Evolutionary conservation across 2,797 vertebrate genomes (phyloP), one percentile per base, ranked within the genome.

Genomic region (Spinus pinus): DNA sequence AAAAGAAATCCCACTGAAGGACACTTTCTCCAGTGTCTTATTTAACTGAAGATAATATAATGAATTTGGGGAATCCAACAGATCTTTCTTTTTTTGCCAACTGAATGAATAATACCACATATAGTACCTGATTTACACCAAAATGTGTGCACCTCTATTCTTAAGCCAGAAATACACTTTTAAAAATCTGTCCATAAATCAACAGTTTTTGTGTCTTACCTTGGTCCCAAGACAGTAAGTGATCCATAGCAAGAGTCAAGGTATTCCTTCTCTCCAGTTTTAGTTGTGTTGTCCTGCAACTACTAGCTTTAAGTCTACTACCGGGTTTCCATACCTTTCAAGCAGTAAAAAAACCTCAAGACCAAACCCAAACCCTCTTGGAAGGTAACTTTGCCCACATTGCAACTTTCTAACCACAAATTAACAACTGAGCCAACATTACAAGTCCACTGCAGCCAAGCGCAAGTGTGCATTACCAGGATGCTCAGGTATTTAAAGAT

Each of bases 321-420:
- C 24, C 2, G 2, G 28, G 3, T 20, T 90, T 57, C 12, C 35
- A 93, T 70, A 62, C 18, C 21, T 89, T 80, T 25, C 35, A 56
- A 56, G n/a, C 4, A 0, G 5, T 23, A 54, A 44, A 62, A 50
- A 50, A 15, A 8, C 4, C 4, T 5, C 15, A 27, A 5, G 28
- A n/a, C 3, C 19, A 35, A 74, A 67, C 22, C 41, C 16, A 50
- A 61, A 18, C 8, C 17, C 13, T 22, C 25, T 31, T 39, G 47
- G 19, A 66, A 39, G 17, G 2, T 14, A 61, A 41, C 46, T 78
- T 37, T 21, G 31, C 8, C 31, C 9, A 17, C 2, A 41, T 24
- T 57, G 66, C 27, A 87, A 54, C 44, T 44, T 71, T 77, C 24
- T 44, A 21, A 37, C 42, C 9, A 3, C n/a, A 67, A 74, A 64